Evolutionary conservation across 2,113 vertebrate genomes (phyloP).

Genomic region (Isichthys henryi): DNA sequence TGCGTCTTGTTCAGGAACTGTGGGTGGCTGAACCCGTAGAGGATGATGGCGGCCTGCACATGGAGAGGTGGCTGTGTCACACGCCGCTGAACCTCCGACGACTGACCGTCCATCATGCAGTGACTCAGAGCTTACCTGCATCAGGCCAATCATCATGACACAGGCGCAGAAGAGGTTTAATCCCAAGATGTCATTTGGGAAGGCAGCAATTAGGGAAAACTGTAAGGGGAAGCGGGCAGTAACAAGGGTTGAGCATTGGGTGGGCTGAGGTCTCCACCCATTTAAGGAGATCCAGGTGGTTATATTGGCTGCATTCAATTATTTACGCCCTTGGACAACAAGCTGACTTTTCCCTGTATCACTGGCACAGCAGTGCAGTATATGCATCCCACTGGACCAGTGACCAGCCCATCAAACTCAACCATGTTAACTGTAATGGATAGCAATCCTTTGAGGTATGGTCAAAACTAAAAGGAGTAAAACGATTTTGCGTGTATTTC

Average conservation of each 20-base stretch:
- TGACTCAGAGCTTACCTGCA: conserved; percentile 65
- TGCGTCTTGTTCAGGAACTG: conserved; percentile 72
- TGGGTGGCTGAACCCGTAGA: conserved; percentile 81
- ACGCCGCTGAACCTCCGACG: not conserved
- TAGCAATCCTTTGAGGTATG: not conserved
- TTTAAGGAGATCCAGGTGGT: no score
- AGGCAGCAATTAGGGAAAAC: conserved; percentile 90
- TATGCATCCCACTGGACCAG: not conserved
- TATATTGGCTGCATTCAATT: no score
- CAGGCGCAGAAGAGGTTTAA: conserved; percentile 83
- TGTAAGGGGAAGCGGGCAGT: conserved; percentile 32
- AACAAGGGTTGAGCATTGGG: no score
- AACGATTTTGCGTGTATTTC: not conserved
- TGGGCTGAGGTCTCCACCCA: no score
- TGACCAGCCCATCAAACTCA: not conserved
- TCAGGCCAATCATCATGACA: conserved; percentile 76
- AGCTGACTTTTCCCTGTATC: not conserved
- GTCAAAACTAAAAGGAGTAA: not conserved
- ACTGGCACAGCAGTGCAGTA: not conserved
- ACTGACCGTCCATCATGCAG: not conserved
- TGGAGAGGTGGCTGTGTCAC: not conserved
- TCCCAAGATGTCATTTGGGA: conserved; percentile 73
- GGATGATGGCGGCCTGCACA: conserved; percentile 72
- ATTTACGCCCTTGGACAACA: not conserved
- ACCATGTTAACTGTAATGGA: not conserved